Percentiles rank a stretch among this genome's conserved stretches.
These are phyloP conservation scores for Dendroctonus valens DNA, from an alignment of 1,140 invertebrate species.

Conservation along the genomic window DNA sequence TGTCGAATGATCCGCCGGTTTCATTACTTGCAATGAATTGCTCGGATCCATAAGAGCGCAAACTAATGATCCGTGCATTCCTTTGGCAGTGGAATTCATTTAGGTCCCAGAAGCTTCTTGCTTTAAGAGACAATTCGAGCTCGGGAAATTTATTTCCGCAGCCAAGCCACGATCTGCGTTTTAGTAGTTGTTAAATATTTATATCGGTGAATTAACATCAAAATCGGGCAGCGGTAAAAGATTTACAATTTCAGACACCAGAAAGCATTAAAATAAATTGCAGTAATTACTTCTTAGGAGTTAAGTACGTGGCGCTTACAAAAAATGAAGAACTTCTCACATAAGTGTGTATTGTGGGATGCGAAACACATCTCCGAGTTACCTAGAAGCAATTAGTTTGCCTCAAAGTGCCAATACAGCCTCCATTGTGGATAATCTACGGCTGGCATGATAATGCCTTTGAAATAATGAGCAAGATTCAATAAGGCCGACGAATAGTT, in stretches of 20 bases:
- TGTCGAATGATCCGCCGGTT: background rate
- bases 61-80: conserved; percentile 1
- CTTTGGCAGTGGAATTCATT: background rate
- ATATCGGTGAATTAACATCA: too few relatives aligned
- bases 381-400: background rate
- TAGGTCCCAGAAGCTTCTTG: background rate
- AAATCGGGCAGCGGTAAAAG: too few relatives aligned
- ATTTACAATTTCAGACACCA: too few relatives aligned
- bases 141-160: background rate
- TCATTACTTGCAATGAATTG: background rate
- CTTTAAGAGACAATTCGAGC: background rate
- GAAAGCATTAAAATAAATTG: too few relatives aligned
- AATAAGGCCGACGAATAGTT: conserved; percentile 25
- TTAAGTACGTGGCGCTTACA: too few relatives aligned
- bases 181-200: too few relatives aligned
- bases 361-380: too few relatives aligned
- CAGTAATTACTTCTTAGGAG: too few relatives aligned
- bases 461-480: conserved; percentile 20
- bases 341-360: too few relatives aligned
- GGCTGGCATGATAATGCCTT: conserved; percentile 18
- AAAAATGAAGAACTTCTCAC: too few relatives aligned
- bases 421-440: conserved; percentile 20
- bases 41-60: background rate
- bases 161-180: too few relatives aligned
- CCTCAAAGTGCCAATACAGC: conserved; percentile 4